Evolutionary conservation across 2,888 invertebrate species (phyloP).

Genomic region (Andrena haemorrhoa): DNA sequence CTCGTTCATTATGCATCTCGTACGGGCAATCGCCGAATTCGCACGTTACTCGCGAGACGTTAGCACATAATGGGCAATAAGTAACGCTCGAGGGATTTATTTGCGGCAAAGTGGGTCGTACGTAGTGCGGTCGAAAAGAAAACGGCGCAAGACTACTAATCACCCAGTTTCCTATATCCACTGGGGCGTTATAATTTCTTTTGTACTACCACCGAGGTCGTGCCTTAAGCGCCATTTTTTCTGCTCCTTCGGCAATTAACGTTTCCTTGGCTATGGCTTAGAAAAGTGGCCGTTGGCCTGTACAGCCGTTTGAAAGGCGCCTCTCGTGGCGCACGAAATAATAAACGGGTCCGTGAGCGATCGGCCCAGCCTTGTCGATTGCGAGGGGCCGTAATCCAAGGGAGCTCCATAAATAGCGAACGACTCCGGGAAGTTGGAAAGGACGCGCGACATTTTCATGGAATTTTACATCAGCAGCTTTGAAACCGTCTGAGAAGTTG

Average conservation of each 20-base stretch:
- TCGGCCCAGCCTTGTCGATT: background rate
- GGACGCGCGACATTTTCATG: conserved; percentile 21
- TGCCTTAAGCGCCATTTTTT: background rate
- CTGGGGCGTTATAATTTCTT: background rate
- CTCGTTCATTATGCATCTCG: too few species aligned
- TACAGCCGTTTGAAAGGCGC: too few species aligned
- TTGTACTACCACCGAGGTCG: too few species aligned
- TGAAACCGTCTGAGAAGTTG: conserved; percentile 6
- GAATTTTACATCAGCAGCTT: conserved; percentile 27
- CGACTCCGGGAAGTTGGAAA: background rate
- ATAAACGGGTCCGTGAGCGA: background rate
- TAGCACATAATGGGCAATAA: conserved; percentile 14
- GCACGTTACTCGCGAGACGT: conserved; percentile 28
- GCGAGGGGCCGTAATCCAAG: background rate
- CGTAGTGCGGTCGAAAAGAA: background rate
- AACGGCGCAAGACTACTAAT: conserved; percentile 5
- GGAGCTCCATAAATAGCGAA: background rate
- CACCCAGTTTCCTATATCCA: conserved; percentile 28
- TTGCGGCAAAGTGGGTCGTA: conserved; percentile 14
- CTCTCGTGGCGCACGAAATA: too few species aligned
- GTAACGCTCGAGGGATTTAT: conserved; percentile 11
- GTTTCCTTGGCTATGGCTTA: too few species aligned
- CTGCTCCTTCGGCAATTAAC: too few species aligned
- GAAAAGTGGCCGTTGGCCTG: too few species aligned
- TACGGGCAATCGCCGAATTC: conserved; percentile 16